Percentiles rank a stretch among this genome's conserved stretches.
These are phyloP conservation scores for Campoletis sonorensis DNA, from an alignment of 1,140 invertebrate species.

Conservation along the genomic window DNA sequence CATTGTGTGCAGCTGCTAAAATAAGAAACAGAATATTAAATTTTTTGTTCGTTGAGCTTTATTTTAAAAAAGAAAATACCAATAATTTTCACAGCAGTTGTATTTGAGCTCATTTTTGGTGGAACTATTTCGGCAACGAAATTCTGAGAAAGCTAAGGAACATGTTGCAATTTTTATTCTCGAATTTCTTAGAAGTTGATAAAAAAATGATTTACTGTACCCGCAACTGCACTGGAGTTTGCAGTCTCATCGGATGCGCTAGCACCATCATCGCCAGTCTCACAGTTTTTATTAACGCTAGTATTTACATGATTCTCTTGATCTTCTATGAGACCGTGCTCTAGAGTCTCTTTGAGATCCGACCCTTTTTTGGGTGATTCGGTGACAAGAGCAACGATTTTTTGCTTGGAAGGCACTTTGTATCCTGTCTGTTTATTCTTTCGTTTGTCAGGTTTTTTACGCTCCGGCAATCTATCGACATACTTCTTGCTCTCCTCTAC, in stretches of 20 bases:
- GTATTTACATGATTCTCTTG: slow-evolving; percentile 72
- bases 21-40: slow-evolving; percentile 11
- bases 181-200: no score
- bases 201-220: neutral
- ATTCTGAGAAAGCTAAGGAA: no score
- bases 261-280: slow-evolving; percentile 33
- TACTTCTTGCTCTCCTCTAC: slow-evolving; percentile 68
- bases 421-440: slow-evolving; percentile 58
- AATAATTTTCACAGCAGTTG: no score
- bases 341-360: slow-evolving; percentile 53
- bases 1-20: neutral
- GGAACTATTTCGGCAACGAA: no score
- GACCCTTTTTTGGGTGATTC: slow-evolving; percentile 59
- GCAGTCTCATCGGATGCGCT: slow-evolving; percentile 7
- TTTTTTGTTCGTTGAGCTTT: neutral
- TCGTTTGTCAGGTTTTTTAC: slow-evolving; percentile 61
- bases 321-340: slow-evolving; percentile 67
- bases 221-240: slow-evolving; percentile 29
- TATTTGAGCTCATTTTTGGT: no score
- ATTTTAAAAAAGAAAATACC: no score
- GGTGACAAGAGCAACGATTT: slow-evolving; percentile 48
- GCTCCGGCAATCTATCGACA: slow-evolving; percentile 62
- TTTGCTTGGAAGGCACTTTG: slow-evolving; percentile 67
- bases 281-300: slow-evolving; percentile 60
- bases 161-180: neutral